A percentile compares a stretch with the other conserved stretches of the same genome.
Conservation (phyloP, 2,797 vertebrate genomes). For the Neosalanx taihuensis region DNA sequence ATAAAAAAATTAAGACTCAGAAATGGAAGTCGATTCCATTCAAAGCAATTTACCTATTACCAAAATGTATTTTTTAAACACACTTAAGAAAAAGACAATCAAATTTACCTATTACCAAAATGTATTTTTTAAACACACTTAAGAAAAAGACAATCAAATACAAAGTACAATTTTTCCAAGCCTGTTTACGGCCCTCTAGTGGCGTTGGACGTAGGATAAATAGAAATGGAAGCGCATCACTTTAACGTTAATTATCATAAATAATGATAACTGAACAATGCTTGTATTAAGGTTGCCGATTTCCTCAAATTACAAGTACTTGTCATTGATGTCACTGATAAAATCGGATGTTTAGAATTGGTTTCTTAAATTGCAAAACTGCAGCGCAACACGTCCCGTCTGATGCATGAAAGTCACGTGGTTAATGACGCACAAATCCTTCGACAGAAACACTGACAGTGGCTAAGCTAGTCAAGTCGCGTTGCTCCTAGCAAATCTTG, state of each 20-base stretch:
- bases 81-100: too few relatives aligned
- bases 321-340: not conserved
- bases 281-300: too few relatives aligned
- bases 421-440: not conserved
- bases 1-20: too few relatives aligned
- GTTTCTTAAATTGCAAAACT: not conserved
- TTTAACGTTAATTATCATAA: too few relatives aligned
- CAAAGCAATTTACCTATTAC: not conserved
- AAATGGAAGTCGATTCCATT: too few relatives aligned
- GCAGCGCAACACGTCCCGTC: not conserved
- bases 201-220: not conserved
- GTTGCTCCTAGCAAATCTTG: not conserved
- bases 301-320: too few relatives aligned
- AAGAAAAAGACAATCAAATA: not conserved
- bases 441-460: not conserved
- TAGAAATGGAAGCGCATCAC: too few relatives aligned
- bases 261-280: too few relatives aligned
- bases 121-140: not conserved
- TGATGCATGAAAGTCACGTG: not conserved
- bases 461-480: not conserved
- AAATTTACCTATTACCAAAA: not conserved
- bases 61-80: not conserved
- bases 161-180: not conserved
- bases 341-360: not conserved
- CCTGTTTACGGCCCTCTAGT: not conserved